Base-by-base conservation (phyloP, 2,888 invertebrate genomes). In the Molanna angustata region DNA sequence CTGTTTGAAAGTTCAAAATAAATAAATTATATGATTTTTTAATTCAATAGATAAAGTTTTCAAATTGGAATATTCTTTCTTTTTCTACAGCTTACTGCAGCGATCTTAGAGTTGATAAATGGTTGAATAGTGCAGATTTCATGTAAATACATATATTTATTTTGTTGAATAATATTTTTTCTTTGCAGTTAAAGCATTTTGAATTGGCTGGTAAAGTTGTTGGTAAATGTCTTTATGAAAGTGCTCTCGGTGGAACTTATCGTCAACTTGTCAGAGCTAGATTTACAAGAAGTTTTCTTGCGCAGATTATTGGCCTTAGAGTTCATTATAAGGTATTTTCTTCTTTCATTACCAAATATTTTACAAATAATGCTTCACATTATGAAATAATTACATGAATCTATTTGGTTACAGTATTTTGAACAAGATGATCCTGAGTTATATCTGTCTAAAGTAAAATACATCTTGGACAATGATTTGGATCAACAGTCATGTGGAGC, bases 401-500 rank as follows among this genome's bases (percentile, higher is more conserved):
- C 6, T 53, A 2, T 45, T 40, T 57, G 18, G 32, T 69, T 70
- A 1, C 68, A 92, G 89, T 92, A 95, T 70, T 95, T 95, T 71
- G 94, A 95, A 68, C 93, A 94, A 72, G 95, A 96, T 67, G 95
- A 95, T 73, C 94, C 95, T 0, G 94, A 94, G 71, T 74, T 95
- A 53, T 95, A 93, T 73, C 74, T 93, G 57, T 87, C 89, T n/a
- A 95, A 95, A 77, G 87, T 95, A 37, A 92, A 92, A 68, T 95
- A 94, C 70, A 87, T 96, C 59, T 73, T 94, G 62, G 94, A 95
- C 64, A 90, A 94, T 60, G 90, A 94, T 72, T 84, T 94, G 59
- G 91, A 92, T 68, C 74, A 80, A 44, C 75, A 76, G 20, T 87
- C 86, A 49, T 63, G 67, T 0, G 81, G 79, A 18, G 85, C 92